Conservation (phyloP, 1,140 invertebrate genomes). For the Condylostylus longicornis region DNA sequence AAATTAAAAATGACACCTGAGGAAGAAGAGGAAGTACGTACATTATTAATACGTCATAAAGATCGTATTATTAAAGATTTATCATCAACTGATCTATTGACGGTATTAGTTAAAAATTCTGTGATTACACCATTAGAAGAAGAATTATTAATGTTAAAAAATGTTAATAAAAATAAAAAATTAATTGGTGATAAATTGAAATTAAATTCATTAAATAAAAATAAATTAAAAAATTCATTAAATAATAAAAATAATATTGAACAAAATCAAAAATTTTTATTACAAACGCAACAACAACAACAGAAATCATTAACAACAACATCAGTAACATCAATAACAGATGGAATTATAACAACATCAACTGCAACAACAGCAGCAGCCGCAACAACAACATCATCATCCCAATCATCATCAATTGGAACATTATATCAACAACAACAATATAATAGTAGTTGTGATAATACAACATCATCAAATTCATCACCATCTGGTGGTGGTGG, state of each 20-base stretch:
- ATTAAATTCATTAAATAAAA: neutral
- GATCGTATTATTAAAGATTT: conserved; percentile 28
- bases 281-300: no score
- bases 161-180: neutral
- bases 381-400: conserved; percentile 16
- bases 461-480: no score
- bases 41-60: conserved; percentile 24
- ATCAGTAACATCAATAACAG: no score
- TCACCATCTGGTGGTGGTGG: conserved; percentile 10
- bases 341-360: conserved; percentile 20
- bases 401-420: no score
- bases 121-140: conserved; percentile 27
- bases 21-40: conserved; percentile 31
- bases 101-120: conserved; percentile 29
- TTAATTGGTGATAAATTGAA: neutral
- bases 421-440: no score
- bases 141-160: conserved; percentile 20
- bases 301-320: no score
- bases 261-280: no score
- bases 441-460: no score
- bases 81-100: conserved; percentile 23
- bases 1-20: conserved; percentile 28
- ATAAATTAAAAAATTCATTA: no score
- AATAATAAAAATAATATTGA: no score
- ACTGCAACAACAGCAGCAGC: conserved; percentile 10